Base-by-base conservation (phyloP, 2,888 invertebrate species). In the Morinoia aosen region DNA sequence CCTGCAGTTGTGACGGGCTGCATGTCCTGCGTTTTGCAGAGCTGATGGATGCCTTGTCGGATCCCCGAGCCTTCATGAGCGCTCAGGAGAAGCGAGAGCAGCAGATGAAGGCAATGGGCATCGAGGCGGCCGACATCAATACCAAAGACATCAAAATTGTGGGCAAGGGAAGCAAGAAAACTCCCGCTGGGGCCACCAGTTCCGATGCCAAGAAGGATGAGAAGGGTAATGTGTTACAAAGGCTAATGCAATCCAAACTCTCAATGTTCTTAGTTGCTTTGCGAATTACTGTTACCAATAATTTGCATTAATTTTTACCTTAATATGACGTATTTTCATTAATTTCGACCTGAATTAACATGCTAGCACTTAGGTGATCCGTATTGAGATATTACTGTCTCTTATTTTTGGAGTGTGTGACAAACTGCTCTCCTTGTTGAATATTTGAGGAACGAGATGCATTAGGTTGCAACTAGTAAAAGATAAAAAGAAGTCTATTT, bases 41-140 rank as follows among this genome's bases (percentile, higher is more conserved):
- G 97, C 98, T 99, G 97, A 99, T 99, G 98, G 99, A 99, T 96
- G 99, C 99, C 10, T 97, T 99, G 96, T 99, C 99, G 16, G 99
- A 99, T 97, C 99, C 99, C 0, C 98, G 99, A 96, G 99, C 98
- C 10, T 99, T 99, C 97, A 98, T 98, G 97, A 98, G 98, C 12
- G 98, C 98, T 1, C 98, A 98, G 96, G 98, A 98, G 97, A 98
- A 99, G 97, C 98, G 99, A 96, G 98, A 98, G 58, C 98, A 99
- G 97, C 99, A 99, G 97, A 99, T 99, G 98, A 98, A 99, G 97
- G 99, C 99, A 91, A 98, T 99, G 98, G 99, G 99, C 96, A 99
- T 99, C 97, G 99, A 99, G 97, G 98, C 98, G 97, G 97, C 98
- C 91, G 98, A 98, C 96, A 97, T 97, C 96, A 97, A 97, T 96